phyloP scores from a whole-genome alignment of 2,113 vertebrate genomes.

The Monopterus albus region DNA sequence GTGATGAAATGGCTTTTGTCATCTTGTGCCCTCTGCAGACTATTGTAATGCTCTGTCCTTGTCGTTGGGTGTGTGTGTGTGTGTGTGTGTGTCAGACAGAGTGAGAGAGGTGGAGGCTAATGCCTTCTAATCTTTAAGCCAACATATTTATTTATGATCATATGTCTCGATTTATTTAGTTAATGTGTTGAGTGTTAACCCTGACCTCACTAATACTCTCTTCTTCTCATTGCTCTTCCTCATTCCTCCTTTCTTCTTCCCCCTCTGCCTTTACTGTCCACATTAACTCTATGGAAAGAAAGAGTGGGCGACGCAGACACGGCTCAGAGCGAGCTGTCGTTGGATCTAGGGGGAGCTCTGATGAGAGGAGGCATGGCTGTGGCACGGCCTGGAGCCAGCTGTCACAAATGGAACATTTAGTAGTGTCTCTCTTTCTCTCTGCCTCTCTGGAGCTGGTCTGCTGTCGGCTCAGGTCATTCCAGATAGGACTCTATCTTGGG shows the following conservation, averaged over 20 bases:
- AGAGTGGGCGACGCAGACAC: conserved; percentile 24
- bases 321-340: conserved; percentile 53
- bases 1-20: conserved; percentile 83
- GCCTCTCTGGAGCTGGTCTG: conserved; percentile 86
- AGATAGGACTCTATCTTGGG: conserved; percentile 95
- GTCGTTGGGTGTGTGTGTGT: conserved; percentile 53
- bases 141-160: conserved; percentile 68
- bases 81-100: conserved; percentile 17
- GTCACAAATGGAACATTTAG: conserved; percentile 95
- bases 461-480: conserved; percentile 93
- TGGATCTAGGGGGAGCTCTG: conserved; percentile 56
- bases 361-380: conserved; percentile 73
- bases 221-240: conserved; percentile 8
- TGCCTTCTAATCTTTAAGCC: conserved; percentile 68
- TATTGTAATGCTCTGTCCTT: conserved; percentile 57
- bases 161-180: conserved; percentile 72
- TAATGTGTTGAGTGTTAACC: conserved; percentile 63
- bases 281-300: conserved; percentile 6
- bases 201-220: conserved; percentile 27
- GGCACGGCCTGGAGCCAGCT: conserved; percentile 90
- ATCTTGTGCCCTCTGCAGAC: conserved; percentile 65
- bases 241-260: neutral
- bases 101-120: conserved; percentile 61
- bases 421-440: conserved; percentile 79
- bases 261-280: neutral